These are phyloP conservation scores for Arenaria interpres DNA, from an alignment of 2,113 vertebrate species.

Conservation along the genomic window DNA sequence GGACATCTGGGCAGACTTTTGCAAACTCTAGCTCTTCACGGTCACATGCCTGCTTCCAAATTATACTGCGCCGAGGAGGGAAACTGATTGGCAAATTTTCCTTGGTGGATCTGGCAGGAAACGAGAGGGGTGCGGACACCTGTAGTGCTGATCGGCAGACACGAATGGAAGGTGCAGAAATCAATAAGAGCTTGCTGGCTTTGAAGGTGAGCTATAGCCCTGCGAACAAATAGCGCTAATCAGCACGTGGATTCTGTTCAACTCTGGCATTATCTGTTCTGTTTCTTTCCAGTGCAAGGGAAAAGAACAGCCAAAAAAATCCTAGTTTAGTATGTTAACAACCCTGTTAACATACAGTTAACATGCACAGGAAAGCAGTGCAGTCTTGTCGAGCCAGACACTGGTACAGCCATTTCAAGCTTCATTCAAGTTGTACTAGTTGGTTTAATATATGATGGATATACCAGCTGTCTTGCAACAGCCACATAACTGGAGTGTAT, in stretches of 20 bases:
- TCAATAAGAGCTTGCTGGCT: constrained; percentile 95
- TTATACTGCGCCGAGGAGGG: constrained; percentile 82
- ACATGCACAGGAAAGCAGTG: not conserved
- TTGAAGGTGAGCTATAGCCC: constrained; percentile 85
- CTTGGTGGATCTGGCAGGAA: constrained; percentile 95
- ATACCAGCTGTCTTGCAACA: not conserved
- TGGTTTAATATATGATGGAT: not conserved
- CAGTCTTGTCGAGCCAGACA: not conserved
- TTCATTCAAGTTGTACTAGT: not conserved
- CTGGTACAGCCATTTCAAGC: not conserved
- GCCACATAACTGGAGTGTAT: not conserved
- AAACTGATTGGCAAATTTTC: constrained; percentile 92
- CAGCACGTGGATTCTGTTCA: not conserved
- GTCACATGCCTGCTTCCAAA: constrained; percentile 95
- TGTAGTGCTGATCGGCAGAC: constrained; percentile 88
- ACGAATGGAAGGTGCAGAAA: constrained; percentile 91
- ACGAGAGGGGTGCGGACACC: constrained; percentile 92
- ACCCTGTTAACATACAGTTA: too few relatives aligned
- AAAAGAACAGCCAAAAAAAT: not conserved
- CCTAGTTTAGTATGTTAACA: not conserved
- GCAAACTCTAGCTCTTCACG: constrained; percentile 94
- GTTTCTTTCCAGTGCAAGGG: not conserved
- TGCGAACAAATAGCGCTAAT: not conserved
- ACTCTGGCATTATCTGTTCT: not conserved
- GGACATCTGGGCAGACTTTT: constrained; percentile 95